Base-by-base conservation (phyloP, 1,140 invertebrate species). In the Drosophila ercepeae region DNA sequence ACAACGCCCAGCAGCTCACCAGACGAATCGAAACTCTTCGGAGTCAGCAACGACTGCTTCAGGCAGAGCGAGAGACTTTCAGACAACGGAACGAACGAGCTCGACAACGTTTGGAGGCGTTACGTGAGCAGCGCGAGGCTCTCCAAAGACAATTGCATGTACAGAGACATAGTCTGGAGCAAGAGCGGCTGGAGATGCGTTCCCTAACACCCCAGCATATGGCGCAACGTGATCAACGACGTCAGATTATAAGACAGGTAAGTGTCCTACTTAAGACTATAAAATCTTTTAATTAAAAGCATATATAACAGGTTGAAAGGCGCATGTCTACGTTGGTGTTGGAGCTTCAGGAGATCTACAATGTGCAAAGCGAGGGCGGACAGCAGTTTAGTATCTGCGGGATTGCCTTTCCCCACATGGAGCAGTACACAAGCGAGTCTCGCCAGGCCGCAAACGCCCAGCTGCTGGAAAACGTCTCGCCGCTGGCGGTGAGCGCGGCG, bases 391-490 rank as follows among this genome's bases (percentile, higher is more conserved):
- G 92, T 46, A 96, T 97, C 67, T 94, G 94, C 89, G 93, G 93
- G 60, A 94, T 97, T 34, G 93, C 94, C 89, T 92, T 97, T 53
- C 96, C 96, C 5, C 94, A 96, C 90, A 94, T 95, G 14, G 95
- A 96, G 78, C 91, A 69, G 14, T 91, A 89, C 32, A 72, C 77
- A 5, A 75, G 48, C 29, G 86, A 78, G 32, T 49, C 58, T 5
- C 68, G 75, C 5, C 75, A 90, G 49, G 55, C 74, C 11, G 36
- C 48, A 11, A 83, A 73, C 60, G 73, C 82, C 13, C 72, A 81
- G 53, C 9, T 77, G 6, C 69, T 60, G 41, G 77, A 78, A 2
- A 89, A 81, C 73, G 86, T 83, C 93, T 95, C 89, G 94, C 96
- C 90, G 53, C 93, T 92, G 27, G 94, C 93, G 79, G 92, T 96